Evolutionary conservation across 1,140 invertebrate species (phyloP).

Genomic region (Euborellia annulipes): DNA sequence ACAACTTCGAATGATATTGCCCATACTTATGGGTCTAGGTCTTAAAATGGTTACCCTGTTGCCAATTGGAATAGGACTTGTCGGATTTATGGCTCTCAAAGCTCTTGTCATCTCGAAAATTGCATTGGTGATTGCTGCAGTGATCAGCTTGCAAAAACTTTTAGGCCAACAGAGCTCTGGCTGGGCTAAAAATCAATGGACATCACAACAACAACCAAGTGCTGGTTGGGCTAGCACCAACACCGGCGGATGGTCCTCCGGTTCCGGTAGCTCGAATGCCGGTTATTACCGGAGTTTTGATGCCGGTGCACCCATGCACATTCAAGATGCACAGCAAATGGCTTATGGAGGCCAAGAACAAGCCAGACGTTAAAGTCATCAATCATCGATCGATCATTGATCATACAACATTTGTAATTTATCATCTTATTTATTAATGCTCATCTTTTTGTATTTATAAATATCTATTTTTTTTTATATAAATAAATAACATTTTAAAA

Average conservation of each 20-base stretch:
- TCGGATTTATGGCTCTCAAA: constrained; percentile 54
- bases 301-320: constrained; percentile 32
- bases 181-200: too few relatives aligned
- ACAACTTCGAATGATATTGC: constrained; percentile 39
- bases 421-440: neutral
- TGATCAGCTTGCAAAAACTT: constrained; percentile 49
- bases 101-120: constrained; percentile 57
- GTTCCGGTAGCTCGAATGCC: constrained; percentile 20
- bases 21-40: constrained; percentile 43
- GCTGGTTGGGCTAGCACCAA: constrained; percentile 14
- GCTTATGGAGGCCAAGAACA: constrained; percentile 39
- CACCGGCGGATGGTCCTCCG: constrained; percentile 20
- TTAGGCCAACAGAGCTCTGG: constrained; percentile 30
- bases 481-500: neutral
- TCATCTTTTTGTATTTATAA: neutral
- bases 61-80: constrained; percentile 46
- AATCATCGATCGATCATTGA: neutral
- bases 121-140: constrained; percentile 48
- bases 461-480: neutral
- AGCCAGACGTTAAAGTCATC: constrained; percentile 4
- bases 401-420: constrained; percentile 2
- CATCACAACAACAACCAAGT: neutral
- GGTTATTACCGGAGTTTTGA: constrained; percentile 28
- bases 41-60: constrained; percentile 50
- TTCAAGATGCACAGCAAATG: constrained; percentile 35